Percentiles rank a stretch among this genome's conserved stretches.
These are phyloP conservation scores for Agapornis canus DNA, from an alignment of 2,797 vertebrate genomes.

Conservation along the genomic window DNA sequence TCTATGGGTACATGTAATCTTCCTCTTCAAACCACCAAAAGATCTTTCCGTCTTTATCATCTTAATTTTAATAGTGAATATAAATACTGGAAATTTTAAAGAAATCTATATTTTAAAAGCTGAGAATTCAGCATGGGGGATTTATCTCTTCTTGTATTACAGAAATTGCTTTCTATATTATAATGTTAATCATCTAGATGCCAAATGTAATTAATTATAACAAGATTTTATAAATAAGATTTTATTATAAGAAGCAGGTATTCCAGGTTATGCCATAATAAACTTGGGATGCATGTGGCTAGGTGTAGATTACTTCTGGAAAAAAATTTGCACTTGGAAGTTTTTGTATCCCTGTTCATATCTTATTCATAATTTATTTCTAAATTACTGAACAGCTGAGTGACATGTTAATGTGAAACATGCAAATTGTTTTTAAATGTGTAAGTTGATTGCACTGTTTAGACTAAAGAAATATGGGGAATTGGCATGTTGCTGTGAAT, in stretches of 20 bases:
- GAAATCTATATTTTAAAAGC: not conserved
- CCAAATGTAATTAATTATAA: not conserved
- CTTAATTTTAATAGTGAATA: not conserved
- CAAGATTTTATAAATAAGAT: not conserved
- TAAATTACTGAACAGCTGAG: not conserved
- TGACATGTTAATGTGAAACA: constrained; percentile 32
- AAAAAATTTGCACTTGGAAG: not conserved
- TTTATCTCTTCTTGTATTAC: not conserved
- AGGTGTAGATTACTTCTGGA: not conserved
- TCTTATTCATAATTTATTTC: not conserved
- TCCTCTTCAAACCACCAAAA: not conserved
- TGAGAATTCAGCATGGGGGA: not conserved
- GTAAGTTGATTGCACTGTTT: not conserved
- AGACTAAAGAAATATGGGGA: not conserved
- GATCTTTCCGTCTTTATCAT: not conserved
- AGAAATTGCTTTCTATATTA: not conserved
- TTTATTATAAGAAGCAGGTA: not conserved
- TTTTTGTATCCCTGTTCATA: not conserved
- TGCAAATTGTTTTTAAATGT: not conserved
- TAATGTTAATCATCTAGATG: not conserved
- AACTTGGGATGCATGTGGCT: not conserved
- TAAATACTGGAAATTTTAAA: not conserved
- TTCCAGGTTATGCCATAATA: not conserved
- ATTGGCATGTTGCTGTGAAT: not conserved
- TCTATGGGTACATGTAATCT: not conserved